phyloP scores from a whole-genome alignment of 2,113 vertebrate species.

The Ammospiza nelsoni region DNA sequence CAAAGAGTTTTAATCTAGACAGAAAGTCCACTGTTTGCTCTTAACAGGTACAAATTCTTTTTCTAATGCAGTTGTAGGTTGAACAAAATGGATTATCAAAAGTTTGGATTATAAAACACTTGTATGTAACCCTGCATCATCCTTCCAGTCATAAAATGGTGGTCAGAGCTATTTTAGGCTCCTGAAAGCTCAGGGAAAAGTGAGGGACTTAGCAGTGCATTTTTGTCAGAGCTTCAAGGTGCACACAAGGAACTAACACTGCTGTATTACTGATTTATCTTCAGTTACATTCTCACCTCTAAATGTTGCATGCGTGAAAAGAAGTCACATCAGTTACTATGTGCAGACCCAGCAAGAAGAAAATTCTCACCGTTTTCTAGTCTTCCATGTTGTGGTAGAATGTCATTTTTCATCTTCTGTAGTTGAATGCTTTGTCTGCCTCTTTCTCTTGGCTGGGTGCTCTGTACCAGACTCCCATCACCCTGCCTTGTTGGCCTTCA shows the following conservation, averaged over 20 bases:
- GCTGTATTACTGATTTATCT: background rate
- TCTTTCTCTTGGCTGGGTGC: background rate
- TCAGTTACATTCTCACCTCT: background rate
- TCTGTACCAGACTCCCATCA: background rate
- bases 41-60: background rate
- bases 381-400: background rate
- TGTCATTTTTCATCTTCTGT: background rate
- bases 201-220: background rate
- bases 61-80: background rate
- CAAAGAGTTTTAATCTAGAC: background rate
- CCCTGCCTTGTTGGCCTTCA: background rate
- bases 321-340: background rate
- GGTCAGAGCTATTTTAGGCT: background rate
- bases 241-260: background rate
- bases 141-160: background rate
- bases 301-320: background rate
- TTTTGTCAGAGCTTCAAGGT: background rate
- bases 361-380: background rate
- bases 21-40: background rate
- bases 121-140: background rate
- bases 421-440: background rate
- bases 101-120: background rate
- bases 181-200: background rate
- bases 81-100: background rate
- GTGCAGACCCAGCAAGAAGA: background rate